These are phyloP conservation scores for Ceratina australensis DNA, from an alignment of 1,140 invertebrate species.

Conservation along the genomic window DNA sequence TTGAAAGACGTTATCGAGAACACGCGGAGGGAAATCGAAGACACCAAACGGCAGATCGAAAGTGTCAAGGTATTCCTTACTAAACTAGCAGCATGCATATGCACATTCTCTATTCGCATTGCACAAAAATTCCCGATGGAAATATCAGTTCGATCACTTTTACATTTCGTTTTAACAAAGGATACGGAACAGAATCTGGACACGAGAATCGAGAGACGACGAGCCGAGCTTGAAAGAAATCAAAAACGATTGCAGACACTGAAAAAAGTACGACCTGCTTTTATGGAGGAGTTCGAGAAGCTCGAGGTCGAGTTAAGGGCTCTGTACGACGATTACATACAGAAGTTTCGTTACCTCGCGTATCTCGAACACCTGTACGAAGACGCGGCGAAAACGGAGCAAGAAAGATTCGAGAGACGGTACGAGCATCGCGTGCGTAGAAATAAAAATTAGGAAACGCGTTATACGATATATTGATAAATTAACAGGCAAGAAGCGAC, in stretches of 20 bases:
- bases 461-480: too few relatives aligned
- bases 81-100: too few relatives aligned
- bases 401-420: slow-evolving; percentile 83
- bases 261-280: slow-evolving; percentile 97
- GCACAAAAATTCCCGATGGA: neutral
- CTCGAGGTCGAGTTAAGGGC: slow-evolving; percentile 92
- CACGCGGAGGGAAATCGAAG: slow-evolving; percentile 85
- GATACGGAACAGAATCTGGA: slow-evolving; percentile 88
- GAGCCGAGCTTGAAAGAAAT: slow-evolving; percentile 93
- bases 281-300: slow-evolving; percentile 97
- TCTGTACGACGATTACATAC: slow-evolving; percentile 93
- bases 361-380: slow-evolving; percentile 89
- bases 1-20: slow-evolving; percentile 86
- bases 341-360: slow-evolving; percentile 92
- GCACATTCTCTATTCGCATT: neutral
- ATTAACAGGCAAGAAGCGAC: slow-evolving; percentile 76
- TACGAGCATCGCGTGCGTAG: slow-evolving; percentile 14
- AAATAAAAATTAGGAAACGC: neutral
- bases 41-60: slow-evolving; percentile 87
- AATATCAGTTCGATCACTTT: neutral
- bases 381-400: slow-evolving; percentile 85
- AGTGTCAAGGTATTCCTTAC: slow-evolving; percentile 86
- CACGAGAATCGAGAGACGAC: slow-evolving; percentile 94
- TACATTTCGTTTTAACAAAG: too few relatives aligned
- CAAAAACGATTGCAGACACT: slow-evolving; percentile 95